Evolutionary conservation across 1,140 invertebrate species (phyloP).

Genomic region (Drosophila ogumai): DNA sequence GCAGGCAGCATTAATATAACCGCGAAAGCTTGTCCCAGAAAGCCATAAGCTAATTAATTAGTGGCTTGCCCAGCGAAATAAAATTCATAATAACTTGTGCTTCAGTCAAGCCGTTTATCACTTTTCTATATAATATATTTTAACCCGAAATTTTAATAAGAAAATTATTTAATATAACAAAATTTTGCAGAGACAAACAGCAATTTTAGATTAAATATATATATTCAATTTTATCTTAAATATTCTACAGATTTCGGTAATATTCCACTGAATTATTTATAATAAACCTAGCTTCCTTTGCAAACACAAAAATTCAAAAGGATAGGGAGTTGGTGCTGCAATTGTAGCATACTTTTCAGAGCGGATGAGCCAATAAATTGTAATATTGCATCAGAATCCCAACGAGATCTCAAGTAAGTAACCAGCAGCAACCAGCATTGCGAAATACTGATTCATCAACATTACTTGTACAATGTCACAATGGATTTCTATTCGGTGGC

Average conservation of each 20-base stretch:
- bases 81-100: background rate
- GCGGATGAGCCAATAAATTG: slow-evolving; percentile 32
- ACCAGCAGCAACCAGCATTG: slow-evolving; percentile 1
- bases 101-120: background rate
- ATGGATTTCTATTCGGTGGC: slow-evolving; percentile 8
- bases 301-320: slow-evolving; percentile 16
- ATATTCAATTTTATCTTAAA: background rate
- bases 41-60: slow-evolving; percentile 35
- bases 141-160: too few species aligned
- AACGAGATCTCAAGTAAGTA: background rate
- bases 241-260: background rate
- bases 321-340: background rate
- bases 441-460: slow-evolving; percentile 35
- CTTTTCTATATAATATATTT: too few species aligned
- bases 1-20: slow-evolving; percentile 15
- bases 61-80: background rate
- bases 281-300: slow-evolving; percentile 33
- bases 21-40: background rate
- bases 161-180: too few species aligned
- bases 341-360: background rate
- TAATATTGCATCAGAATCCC: background rate
- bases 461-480: slow-evolving; percentile 10
- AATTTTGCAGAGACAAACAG: too few species aligned
- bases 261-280: slow-evolving; percentile 57
- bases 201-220: slow-evolving; percentile 5